Evolutionary conservation across 2,113 vertebrate species (phyloP).

Genomic region (Callocephalon fimbriatum): DNA sequence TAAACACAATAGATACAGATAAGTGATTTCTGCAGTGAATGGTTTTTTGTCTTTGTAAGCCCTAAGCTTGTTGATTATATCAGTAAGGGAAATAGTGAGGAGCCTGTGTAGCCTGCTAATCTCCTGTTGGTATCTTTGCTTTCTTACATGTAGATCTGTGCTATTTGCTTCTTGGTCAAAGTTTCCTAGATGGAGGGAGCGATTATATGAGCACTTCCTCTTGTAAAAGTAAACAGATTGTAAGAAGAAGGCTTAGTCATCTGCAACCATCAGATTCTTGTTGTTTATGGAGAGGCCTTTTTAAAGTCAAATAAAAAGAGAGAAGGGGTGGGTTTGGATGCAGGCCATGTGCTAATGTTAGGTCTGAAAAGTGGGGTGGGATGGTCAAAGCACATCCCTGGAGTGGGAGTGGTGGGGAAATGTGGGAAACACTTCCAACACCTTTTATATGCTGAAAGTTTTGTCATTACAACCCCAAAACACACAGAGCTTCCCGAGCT

Average conservation of each 20-base stretch:
- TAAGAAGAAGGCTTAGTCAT: not conserved
- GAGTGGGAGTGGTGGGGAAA: not conserved
- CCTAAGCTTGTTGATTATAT: not conserved
- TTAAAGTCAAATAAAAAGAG: not conserved
- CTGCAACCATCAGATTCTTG: not conserved
- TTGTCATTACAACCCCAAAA: not conserved
- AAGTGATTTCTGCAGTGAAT: not conserved
- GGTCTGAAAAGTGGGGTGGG: not conserved
- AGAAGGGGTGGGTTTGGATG: not conserved
- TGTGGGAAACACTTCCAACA: fast-evolving
- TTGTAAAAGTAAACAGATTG: not conserved
- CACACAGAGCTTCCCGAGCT: not conserved
- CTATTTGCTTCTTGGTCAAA: not conserved
- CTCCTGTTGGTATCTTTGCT: not conserved
- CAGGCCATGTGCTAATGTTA: not conserved
- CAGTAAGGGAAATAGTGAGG: not conserved
- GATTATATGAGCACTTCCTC: not conserved
- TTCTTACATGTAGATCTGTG: not conserved
- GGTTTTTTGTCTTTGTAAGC: not conserved
- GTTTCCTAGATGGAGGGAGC: not conserved
- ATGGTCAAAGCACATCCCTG: not conserved
- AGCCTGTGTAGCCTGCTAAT: not conserved
- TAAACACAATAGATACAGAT: not conserved
- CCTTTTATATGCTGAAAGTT: not conserved
- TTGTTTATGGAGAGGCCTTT: not conserved